These are phyloP conservation scores for Campylorhamphus procurvoides DNA, from an alignment of 2,113 vertebrate species.

Conservation along the genomic window DNA sequence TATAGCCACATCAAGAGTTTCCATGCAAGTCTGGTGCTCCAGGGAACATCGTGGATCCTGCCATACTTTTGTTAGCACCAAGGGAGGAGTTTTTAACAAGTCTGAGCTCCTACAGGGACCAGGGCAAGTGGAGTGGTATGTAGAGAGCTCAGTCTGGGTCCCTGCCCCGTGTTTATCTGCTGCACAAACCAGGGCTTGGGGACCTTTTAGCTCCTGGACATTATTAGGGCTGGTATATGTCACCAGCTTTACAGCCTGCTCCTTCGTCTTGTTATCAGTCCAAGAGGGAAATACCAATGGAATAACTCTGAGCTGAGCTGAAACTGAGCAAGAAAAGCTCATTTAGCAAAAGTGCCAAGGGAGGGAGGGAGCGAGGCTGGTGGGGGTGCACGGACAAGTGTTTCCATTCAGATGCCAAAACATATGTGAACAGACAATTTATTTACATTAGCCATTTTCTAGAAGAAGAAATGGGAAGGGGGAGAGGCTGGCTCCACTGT, in stretches of 20 bases:
- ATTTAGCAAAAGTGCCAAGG: neutral
- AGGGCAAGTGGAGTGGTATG: fast-evolving
- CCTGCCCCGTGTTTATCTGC: neutral
- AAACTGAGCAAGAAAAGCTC: conserved; percentile 43
- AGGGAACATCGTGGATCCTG: neutral
- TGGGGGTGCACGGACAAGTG: conserved; percentile 12
- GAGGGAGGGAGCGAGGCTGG: neutral
- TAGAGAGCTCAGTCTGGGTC: neutral
- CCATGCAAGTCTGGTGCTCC: neutral
- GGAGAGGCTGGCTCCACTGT: neutral
- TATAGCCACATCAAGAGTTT: neutral
- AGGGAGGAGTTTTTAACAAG: neutral
- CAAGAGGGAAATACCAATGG: conserved; percentile 40
- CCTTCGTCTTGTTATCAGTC: neutral
- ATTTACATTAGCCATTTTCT: conserved; percentile 55
- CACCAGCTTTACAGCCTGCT: conserved; percentile 20
- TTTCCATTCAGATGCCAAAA: conserved; percentile 55
- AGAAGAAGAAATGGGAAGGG: conserved; percentile 19
- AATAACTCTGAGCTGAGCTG: neutral
- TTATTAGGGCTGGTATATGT: conserved; percentile 7
- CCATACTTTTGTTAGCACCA: neutral
- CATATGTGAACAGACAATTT: conserved; percentile 37
- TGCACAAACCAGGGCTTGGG: neutral
- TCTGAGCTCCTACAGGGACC: neutral
- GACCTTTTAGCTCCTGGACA: neutral